Evolutionary conservation across 2,888 invertebrate genomes (phyloP).

Genomic region (Caenorhabditis sulstoni): DNA sequence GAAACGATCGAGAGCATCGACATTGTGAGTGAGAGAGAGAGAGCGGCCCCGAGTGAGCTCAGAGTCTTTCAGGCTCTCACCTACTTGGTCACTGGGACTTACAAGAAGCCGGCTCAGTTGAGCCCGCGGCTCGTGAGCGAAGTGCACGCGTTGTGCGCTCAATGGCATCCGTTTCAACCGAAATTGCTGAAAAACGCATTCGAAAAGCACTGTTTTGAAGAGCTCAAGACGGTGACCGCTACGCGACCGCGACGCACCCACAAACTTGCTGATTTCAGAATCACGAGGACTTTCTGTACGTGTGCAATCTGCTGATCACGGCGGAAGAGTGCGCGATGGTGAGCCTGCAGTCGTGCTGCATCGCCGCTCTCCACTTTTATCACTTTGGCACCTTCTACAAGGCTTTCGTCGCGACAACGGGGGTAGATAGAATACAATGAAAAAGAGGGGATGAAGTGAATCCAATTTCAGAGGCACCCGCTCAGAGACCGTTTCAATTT

Average conservation of each 20-base stretch:
- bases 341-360: constrained; percentile 18
- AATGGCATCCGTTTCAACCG: no score
- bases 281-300: constrained; percentile 28
- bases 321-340: constrained; percentile 24
- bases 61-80: not conserved
- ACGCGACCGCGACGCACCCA: no score
- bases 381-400: constrained; percentile 25
- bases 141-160: not conserved
- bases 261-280: no score
- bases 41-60: not conserved
- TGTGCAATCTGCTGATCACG: constrained; percentile 19
- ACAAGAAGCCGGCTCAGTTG: not conserved
- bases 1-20: no score
- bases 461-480: constrained; percentile 24
- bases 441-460: no score
- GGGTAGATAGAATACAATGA: not conserved
- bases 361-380: constrained; percentile 25
- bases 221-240: not conserved
- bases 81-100: not conserved
- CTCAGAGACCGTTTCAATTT: constrained; percentile 24
- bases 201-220: constrained; percentile 7
- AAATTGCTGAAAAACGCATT: not conserved
- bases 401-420: constrained; percentile 13
- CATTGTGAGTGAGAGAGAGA: not conserved
- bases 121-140: not conserved